phyloP scores from a whole-genome alignment of 2,888 invertebrate species.

The Aromia moschata region DNA sequence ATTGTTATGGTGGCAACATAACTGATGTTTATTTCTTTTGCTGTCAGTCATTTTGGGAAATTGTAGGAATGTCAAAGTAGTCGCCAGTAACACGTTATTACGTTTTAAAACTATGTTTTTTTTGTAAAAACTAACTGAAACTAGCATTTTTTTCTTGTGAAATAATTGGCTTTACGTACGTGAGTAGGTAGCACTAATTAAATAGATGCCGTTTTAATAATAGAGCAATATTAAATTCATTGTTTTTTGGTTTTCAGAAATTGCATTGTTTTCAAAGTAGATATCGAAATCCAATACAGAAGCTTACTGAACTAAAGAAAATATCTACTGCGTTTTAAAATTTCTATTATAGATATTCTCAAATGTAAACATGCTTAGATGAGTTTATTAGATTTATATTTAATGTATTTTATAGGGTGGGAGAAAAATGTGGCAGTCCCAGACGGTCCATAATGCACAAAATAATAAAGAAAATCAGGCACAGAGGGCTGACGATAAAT shows the following conservation, averaged over 20 bases:
- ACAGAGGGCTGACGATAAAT: conserved; percentile 66
- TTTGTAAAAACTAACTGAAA: conserved; percentile 35
- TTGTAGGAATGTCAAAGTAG: conserved; percentile 32
- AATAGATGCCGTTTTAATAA: too few species aligned
- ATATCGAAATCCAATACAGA: too few species aligned
- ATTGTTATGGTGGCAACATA: too few species aligned
- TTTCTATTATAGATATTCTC: too few species aligned
- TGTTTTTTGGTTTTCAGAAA: too few species aligned
- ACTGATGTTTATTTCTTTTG: conserved; percentile 37
- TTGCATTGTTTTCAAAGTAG: too few species aligned
- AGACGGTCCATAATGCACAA: conserved; percentile 41
- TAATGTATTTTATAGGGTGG: background rate
- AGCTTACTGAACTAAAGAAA: too few species aligned
- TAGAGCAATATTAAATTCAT: too few species aligned
- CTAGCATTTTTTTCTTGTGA: conserved; percentile 11
- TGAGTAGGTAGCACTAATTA: background rate
- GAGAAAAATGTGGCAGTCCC: conserved; percentile 37
- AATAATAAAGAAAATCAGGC: conserved; percentile 52
- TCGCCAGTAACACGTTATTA: conserved; percentile 23
- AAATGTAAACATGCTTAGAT: too few species aligned
- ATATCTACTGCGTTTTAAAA: too few species aligned
- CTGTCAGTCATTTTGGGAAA: conserved; percentile 47
- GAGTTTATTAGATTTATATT: background rate
- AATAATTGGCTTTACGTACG: conserved; percentile 3
- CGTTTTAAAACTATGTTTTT: conserved; percentile 36